Conservation (phyloP, 2,888 invertebrate genomes). For the Dendrolimus pini region DNA sequence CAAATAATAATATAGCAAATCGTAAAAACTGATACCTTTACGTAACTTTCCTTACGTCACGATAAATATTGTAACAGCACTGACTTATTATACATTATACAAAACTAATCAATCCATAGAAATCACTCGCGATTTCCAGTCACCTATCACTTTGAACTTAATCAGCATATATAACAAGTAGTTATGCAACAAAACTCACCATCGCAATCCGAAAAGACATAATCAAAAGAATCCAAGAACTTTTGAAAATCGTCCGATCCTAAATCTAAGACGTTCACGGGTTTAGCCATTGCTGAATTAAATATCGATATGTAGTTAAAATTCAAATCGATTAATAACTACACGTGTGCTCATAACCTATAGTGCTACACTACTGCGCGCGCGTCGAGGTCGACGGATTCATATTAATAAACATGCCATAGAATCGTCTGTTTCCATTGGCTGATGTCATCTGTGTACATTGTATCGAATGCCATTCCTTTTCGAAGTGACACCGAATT, state of each 20-base stretch:
- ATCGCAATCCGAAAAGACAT: slow-evolving; percentile 86
- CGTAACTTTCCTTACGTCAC: no score
- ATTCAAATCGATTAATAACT: slow-evolving; percentile 5
- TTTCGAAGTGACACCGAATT: no score
- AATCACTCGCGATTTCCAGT: no score
- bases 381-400: slow-evolving; percentile 37
- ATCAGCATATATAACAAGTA: no score
- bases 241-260: slow-evolving; percentile 55
- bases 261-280: slow-evolving; percentile 57
- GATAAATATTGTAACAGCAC: no score
- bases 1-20: no score
- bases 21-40: no score
- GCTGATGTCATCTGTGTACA: slow-evolving; percentile 1
- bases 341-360: slow-evolving; percentile 52
- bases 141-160: no score
- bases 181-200: slow-evolving; percentile 61
- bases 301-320: slow-evolving; percentile 5
- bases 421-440: slow-evolving; percentile 26
- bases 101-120: no score
- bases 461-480: no score
- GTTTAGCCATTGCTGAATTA: slow-evolving; percentile 25
- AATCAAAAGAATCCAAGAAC: slow-evolving; percentile 81
- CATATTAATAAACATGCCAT: slow-evolving; percentile 31
- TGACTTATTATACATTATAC: no score
- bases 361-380: slow-evolving; percentile 41